Base-by-base conservation (phyloP, 2,113 vertebrate genomes). In the Hippotragus niger region DNA sequence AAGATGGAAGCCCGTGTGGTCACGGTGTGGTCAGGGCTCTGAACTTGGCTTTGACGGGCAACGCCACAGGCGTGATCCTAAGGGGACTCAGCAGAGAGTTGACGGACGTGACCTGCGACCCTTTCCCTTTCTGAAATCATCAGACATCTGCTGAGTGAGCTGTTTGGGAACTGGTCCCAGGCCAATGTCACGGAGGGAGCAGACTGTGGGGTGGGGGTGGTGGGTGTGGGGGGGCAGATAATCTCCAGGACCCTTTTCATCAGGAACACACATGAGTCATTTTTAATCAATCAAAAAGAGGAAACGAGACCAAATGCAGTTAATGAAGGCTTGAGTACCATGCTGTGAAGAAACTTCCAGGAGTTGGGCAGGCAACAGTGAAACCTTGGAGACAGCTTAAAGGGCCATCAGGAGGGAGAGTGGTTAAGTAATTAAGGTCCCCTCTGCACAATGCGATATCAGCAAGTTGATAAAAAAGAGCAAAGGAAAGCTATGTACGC, bases 81-180 rank as follows among this genome's bases (percentile, higher is more conserved):
- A 5, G 21, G 67, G 71, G 71, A 15, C 43, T 47, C 84, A 16
- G 84, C 19, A 12, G 21, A 25, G 53, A 83, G 40, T 43, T 71
- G 93, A 78, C 13, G 55, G 85, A 97, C 29, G 13, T 40, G 50
- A 91, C 87, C 91, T 13, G 12, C 0, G 13, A 74, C 50, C 43
- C 33, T 84, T 45, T 12, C 3, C 47, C 84, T 64, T 93, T 94
- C 87, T 84, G 64, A 89, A 92, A 78, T 67, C 55, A 53, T 60
- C 43, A 71, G 21, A 53, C 80, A 92, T 92, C 92, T 84, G 94
- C 90, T 76, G 87, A 94, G 55, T 64, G 89, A 91, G 91, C 91
- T 76, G 82, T 53, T 45, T 55, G 40, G 89, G 84, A 92, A 55
- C 11, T 27, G 83, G 36, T 64, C 52, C 85, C 52, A 58, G 55